Conservation (phyloP, 2,113 vertebrate genomes). For the Dendrocopos noguchii region DNA sequence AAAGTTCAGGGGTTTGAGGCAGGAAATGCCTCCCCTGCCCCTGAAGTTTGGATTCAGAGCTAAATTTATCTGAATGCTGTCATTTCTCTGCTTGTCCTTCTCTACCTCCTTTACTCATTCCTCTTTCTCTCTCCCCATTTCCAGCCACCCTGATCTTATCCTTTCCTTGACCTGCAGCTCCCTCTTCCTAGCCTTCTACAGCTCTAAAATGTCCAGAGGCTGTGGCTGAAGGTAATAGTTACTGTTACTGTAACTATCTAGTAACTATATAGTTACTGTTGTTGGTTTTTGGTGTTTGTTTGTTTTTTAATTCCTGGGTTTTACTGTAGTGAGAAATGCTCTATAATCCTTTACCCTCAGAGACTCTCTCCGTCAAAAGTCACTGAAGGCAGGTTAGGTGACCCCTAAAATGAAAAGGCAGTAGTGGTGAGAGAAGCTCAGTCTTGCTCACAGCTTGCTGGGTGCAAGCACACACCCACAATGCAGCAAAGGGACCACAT, state of each 20-base stretch:
- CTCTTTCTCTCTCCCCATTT: constrained; percentile 46
- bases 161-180: constrained; percentile 68
- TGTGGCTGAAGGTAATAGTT: neutral
- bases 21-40: constrained; percentile 48
- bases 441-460: neutral
- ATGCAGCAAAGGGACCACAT: neutral
- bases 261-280: no score
- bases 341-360: neutral
- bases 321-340: neutral
- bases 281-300: no score
- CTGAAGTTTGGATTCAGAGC: constrained; percentile 46
- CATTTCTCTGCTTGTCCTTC: constrained; percentile 55
- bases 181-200: constrained; percentile 12
- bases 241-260: no score
- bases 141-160: constrained; percentile 63
- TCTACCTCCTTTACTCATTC: constrained; percentile 61
- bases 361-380: neutral
- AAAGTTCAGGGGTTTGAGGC: constrained; percentile 54
- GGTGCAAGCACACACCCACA: fast-evolving
- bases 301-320: neutral
- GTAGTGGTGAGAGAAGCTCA: neutral
- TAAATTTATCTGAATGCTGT: constrained; percentile 71
- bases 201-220: neutral
- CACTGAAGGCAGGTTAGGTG: neutral
- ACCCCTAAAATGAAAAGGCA: neutral